A percentile compares a stretch with the other conserved stretches of the same genome.
These are phyloP conservation scores for Hypomecis atomaria DNA, from an alignment of 2,888 invertebrate species.

Conservation along the genomic window DNA sequence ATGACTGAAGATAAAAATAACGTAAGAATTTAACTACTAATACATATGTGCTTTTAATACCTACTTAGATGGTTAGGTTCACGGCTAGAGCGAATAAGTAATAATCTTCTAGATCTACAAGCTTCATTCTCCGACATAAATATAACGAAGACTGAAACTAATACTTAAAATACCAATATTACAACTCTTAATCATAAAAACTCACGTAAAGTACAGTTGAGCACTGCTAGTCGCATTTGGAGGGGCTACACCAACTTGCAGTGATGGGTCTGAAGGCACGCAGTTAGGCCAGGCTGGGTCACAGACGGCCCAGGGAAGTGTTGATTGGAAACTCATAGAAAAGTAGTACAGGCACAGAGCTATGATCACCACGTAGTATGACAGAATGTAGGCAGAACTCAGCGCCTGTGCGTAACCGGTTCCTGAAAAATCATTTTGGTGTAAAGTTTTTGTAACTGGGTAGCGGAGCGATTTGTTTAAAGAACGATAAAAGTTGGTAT, in stretches of 20 bases:
- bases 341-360: slow-evolving; percentile 90
- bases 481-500: too few relatives aligned
- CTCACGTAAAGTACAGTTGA: slow-evolving; percentile 85
- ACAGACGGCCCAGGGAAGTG: slow-evolving; percentile 90
- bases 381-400: slow-evolving; percentile 87
- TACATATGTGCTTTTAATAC: too few relatives aligned
- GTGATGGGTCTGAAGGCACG: slow-evolving; percentile 65
- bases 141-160: too few relatives aligned
- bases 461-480: too few relatives aligned
- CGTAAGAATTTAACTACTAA: too few relatives aligned
- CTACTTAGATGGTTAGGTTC: too few relatives aligned
- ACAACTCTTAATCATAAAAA: neutral
- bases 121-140: too few relatives aligned
- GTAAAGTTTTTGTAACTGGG: neutral
- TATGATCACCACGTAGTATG: slow-evolving; percentile 91
- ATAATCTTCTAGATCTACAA: too few relatives aligned
- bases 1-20: too few relatives aligned
- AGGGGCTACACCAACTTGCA: slow-evolving; percentile 41
- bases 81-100: too few relatives aligned
- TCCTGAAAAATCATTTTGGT: neutral
- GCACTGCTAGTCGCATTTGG: slow-evolving; percentile 79
- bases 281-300: slow-evolving; percentile 81
- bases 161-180: too few relatives aligned
- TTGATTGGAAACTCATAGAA: slow-evolving; percentile 87
- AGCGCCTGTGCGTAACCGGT: slow-evolving; percentile 73